Evolutionary conservation across 2,888 invertebrate species (phyloP), one percentile per base, ranked within the genome.

Genomic region (Orthosia gracilis): DNA sequence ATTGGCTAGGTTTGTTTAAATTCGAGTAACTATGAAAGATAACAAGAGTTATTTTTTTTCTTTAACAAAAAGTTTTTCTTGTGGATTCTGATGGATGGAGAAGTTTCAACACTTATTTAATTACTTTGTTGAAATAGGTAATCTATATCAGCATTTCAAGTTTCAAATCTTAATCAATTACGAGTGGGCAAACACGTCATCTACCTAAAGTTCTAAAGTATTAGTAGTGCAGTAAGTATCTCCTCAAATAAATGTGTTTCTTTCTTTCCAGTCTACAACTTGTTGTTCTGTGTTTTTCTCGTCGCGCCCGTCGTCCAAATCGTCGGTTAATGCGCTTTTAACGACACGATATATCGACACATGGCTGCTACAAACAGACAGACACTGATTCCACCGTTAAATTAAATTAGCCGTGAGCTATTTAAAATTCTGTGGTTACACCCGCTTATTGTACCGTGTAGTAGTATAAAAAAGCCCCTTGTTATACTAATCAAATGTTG

Each of bases 281-380:
- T 70, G 69, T 76, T 82, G 64, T 47, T 85, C 82, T 77, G 68
- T 81, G 71, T 54, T 77, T 69, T 70, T 26, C 49, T 59, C 65
- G 82, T 80, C 83, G 77, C 72, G 72, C 70, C 57, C 78, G 85
- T 78, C 80, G 86, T 85, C 86, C 86, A 86, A 89, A 87, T 89
- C 87, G 82, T 87, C 84, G 88, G 90, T 90, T 94, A 94, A 94
- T 93, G 94, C 85, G 92, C 92, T 92, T 93, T 92, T 92, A 93
- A 92, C 93, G 92, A 93, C 89, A 87, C 84, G 78, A 82, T 86
- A 87, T 89, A 89, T 87, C 88, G 88, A 89, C 91, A 92, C 91
- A 91, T 90, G 91, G 87, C 87, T 77, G 74, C 80, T 85, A 76
- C 76, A 64, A 57, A 68, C 81, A 80, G 80, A 75, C 71, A 74